Evolutionary conservation across 1,140 invertebrate species (phyloP).

Genomic region (Drosophila hydei): DNA sequence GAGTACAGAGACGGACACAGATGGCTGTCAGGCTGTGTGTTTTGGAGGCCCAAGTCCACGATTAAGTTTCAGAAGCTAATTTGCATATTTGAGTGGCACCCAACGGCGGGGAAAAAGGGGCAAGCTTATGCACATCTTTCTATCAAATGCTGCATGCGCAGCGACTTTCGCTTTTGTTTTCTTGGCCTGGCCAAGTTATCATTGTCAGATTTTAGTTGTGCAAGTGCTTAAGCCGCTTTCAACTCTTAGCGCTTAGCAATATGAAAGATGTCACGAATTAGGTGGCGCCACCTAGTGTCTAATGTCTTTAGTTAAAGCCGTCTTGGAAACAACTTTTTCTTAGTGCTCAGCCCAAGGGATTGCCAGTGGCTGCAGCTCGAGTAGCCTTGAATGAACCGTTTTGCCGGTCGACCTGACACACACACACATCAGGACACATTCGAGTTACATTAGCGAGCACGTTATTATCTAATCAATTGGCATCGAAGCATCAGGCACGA

Average conservation of each 20-base stretch:
- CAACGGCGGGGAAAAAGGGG: no score
- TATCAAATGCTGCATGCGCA: background rate
- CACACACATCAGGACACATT: constrained; percentile 1
- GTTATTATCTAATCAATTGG: constrained; percentile 58
- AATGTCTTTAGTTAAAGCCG: constrained; percentile 40
- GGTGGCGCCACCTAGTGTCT: constrained; percentile 16
- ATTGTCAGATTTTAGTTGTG: constrained; percentile 41
- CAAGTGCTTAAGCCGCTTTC: constrained; percentile 28
- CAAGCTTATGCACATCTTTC: constrained; percentile 27
- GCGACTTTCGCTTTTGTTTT: constrained; percentile 64
- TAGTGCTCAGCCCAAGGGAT: background rate
- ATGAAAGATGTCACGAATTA: constrained; percentile 48
- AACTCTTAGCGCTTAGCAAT: constrained; percentile 20
- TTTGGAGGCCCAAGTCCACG: constrained; percentile 56
- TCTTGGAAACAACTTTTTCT: constrained; percentile 4
- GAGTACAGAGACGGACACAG: constrained; percentile 5
- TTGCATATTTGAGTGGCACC: constrained; percentile 80
- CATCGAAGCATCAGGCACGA: constrained; percentile 59
- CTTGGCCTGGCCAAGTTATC: constrained; percentile 38
- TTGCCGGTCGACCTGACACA: no score
- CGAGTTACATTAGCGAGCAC: constrained; percentile 28
- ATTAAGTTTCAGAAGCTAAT: constrained; percentile 75
- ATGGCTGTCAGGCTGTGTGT: background rate
- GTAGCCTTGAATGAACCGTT: no score
- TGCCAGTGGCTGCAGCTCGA: no score